These are phyloP conservation scores for Tolmerus cingulatus DNA, from an alignment of 2,888 invertebrate species.

Conservation along the genomic window DNA sequence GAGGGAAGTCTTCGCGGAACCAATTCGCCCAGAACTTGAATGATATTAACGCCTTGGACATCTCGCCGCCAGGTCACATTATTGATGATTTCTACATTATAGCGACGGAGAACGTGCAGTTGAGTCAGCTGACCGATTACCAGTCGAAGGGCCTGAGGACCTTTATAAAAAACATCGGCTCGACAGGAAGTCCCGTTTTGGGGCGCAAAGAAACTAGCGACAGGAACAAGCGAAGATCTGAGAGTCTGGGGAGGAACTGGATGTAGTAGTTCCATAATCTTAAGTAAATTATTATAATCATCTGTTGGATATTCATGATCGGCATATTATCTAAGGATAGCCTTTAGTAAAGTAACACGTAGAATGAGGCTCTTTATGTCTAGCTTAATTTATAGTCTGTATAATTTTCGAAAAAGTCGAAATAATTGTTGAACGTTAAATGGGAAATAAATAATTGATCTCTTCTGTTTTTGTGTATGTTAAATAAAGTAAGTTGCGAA, in stretches of 20 bases:
- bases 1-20: not conserved
- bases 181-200: constrained; percentile 80
- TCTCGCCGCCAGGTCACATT: constrained; percentile 79
- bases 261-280: constrained; percentile 52
- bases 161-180: constrained; percentile 82
- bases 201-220: constrained; percentile 69
- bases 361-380: too few species aligned
- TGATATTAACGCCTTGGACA: constrained; percentile 71
- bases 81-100: constrained; percentile 93
- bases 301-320: not conserved
- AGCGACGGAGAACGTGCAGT: constrained; percentile 73
- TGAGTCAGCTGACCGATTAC: constrained; percentile 61
- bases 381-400: too few species aligned
- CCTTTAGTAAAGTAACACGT: not conserved
- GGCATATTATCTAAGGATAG: not conserved
- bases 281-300: not conserved
- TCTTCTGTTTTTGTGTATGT: too few species aligned
- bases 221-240: constrained; percentile 60
- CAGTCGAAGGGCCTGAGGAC: constrained; percentile 81
- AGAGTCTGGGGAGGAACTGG: constrained; percentile 62
- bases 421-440: not conserved
- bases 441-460: too few species aligned
- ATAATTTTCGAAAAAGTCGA: not conserved
- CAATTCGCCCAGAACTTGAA: constrained; percentile 64
- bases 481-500: not conserved